Base-by-base conservation (phyloP, 2,113 vertebrate species). In the Actenoides lindsayi region DNA sequence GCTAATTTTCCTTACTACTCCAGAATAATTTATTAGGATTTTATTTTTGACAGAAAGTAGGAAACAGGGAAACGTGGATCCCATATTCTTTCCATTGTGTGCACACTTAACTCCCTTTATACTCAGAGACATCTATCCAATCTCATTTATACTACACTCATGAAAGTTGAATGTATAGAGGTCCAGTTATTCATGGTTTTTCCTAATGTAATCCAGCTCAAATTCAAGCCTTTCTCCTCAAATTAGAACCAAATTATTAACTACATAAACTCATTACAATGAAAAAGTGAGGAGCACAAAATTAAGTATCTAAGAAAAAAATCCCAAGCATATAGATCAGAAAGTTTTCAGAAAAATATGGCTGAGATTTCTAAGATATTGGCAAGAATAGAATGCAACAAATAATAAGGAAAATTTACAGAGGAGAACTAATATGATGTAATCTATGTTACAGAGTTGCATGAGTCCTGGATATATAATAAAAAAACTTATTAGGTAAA, bases 331-430 rank as follows among this genome's bases (percentile, higher is more conserved):
- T 48, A 53, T 2, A 67, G 65, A 44, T 54, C 4, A 28, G 46
- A 83, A 97, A 88, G 62, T 91, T 97, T 87, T 76, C 65, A 86
- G 64, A 76, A 95, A 94, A 94, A 86, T 50, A 59, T 1, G 2
- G 4, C 16, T 71, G 28, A 73, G 60, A 57, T 79, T 82, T 79
- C 42, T 71, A 91, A 41, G 51, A 39, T 10, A 6, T 10, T 25
- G 16, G 12, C 11, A 71, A 81, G 25, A 81, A 60, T 1, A 71
- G 35, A 78, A 77, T 31, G 42, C 18, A 70, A 80, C 11, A 89
- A 87, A 79, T 77, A 75, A 89, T 56, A 68, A 51, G 41, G 14
- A 81, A 76, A 79, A 91, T 73, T 30, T 54, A 78, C 60, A 35
- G 13, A 94, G 23, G 65, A 18, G 84, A 80, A 87, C 44, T 71